Evolutionary conservation across 2,888 invertebrate species (phyloP).

Genomic region (Eumacrocentrus americanus): DNA sequence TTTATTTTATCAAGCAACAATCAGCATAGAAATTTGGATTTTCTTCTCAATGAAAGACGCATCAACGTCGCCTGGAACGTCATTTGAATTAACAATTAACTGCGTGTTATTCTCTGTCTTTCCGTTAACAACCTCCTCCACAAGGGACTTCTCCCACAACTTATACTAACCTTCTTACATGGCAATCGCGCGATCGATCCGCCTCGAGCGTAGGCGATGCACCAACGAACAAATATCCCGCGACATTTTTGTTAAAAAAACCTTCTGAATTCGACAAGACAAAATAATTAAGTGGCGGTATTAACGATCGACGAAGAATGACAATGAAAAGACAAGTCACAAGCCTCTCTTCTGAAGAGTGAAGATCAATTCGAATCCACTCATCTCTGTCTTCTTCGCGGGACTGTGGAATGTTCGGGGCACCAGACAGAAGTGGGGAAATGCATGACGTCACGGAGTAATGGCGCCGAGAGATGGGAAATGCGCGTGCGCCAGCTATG

Average conservation of each 20-base stretch:
- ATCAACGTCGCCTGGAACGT: too few species aligned
- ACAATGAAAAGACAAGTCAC: background rate
- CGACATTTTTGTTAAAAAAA: background rate
- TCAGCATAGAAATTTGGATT: too few species aligned
- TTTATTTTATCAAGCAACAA: too few species aligned
- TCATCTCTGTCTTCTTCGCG: background rate
- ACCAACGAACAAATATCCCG: constrained; percentile 21
- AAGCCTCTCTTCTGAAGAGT: too few species aligned
- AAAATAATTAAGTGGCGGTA: background rate
- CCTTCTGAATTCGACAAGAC: background rate
- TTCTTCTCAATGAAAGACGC: too few species aligned
- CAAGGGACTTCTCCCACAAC: too few species aligned
- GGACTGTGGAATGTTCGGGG: background rate
- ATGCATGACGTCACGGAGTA: background rate
- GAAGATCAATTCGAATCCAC: background rate
- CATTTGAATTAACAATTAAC: too few species aligned
- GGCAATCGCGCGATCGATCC: constrained; percentile 42
- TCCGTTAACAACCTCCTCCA: too few species aligned
- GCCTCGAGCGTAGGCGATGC: constrained; percentile 34
- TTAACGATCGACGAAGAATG: background rate
- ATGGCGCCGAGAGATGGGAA: background rate
- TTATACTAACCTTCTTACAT: constrained; percentile 45
- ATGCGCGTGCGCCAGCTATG: background rate
- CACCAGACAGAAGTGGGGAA: background rate
- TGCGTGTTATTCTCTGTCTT: too few species aligned